Conservation (phyloP, 2,888 invertebrate species). For the Ormyrus labotus region DNA sequence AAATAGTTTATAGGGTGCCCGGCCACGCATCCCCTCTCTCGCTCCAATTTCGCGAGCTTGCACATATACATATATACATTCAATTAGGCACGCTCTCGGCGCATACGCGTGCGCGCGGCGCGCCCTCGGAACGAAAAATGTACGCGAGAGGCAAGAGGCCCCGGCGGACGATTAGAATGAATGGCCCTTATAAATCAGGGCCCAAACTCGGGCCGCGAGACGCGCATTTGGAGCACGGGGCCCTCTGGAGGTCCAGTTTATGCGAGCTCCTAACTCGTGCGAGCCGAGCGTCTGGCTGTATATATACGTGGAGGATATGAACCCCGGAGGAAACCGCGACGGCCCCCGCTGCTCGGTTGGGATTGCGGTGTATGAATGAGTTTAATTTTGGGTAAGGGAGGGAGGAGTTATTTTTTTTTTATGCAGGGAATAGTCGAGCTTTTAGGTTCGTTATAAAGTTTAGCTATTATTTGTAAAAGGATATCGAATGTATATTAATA, state of each 20-base stretch:
- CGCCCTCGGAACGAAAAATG: slow-evolving; percentile 21
- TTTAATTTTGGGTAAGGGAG: too few species aligned
- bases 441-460: too few species aligned
- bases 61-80: slow-evolving; percentile 8
- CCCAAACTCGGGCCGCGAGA: neutral
- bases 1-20: slow-evolving; percentile 48
- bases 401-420: neutral
- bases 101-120: neutral
- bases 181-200: slow-evolving; percentile 63
- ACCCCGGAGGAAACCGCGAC: too few species aligned
- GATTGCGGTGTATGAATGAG: too few species aligned
- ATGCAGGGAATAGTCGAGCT: too few species aligned
- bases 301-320: too few species aligned
- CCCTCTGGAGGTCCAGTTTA: neutral
- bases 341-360: too few species aligned
- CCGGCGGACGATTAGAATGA: slow-evolving; percentile 63
- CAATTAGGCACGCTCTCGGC: slow-evolving; percentile 43
- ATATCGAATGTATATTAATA: too few species aligned
- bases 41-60: slow-evolving; percentile 30
- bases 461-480: too few species aligned
- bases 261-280: neutral
- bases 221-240: too few species aligned
- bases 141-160: neutral
- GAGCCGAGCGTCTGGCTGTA: too few species aligned
- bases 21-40: neutral